Evolutionary conservation across 2,113 vertebrate genomes (phyloP).

Genomic region (Nanorana parkeri): DNA sequence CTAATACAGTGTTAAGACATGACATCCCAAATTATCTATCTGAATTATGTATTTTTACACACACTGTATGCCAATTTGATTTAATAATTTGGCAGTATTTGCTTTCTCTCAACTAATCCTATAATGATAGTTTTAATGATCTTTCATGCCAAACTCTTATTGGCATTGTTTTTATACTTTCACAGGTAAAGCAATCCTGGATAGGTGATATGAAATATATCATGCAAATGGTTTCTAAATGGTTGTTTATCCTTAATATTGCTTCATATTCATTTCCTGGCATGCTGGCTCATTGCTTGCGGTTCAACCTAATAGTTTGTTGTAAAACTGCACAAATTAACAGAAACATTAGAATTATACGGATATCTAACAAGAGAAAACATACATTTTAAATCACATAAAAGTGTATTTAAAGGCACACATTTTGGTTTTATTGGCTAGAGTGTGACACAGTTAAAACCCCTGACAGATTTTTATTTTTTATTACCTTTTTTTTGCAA

Average conservation of each 20-base stretch:
- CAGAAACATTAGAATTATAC: background rate
- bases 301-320: background rate
- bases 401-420: too few relatives aligned
- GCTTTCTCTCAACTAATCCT: constrained; percentile 19
- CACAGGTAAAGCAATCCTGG: background rate
- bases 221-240: background rate
- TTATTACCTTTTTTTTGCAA: too few relatives aligned
- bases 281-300: background rate
- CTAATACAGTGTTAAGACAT: background rate
- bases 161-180: constrained; percentile 6
- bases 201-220: background rate
- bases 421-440: too few relatives aligned
- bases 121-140: constrained; percentile 2
- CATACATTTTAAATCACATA: too few relatives aligned
- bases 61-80: constrained; percentile 13
- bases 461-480: too few relatives aligned
- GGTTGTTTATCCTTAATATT: background rate
- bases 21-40: background rate
- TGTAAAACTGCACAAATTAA: background rate
- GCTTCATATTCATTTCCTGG: background rate
- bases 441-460: background rate
- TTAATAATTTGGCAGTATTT: constrained; percentile 15
- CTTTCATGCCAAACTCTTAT: constrained; percentile 3
- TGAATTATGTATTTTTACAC: background rate
- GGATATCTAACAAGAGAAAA: background rate